Evolutionary conservation across 2,888 invertebrate species (phyloP).

Genomic region (Synanthedon tipuliformis): DNA sequence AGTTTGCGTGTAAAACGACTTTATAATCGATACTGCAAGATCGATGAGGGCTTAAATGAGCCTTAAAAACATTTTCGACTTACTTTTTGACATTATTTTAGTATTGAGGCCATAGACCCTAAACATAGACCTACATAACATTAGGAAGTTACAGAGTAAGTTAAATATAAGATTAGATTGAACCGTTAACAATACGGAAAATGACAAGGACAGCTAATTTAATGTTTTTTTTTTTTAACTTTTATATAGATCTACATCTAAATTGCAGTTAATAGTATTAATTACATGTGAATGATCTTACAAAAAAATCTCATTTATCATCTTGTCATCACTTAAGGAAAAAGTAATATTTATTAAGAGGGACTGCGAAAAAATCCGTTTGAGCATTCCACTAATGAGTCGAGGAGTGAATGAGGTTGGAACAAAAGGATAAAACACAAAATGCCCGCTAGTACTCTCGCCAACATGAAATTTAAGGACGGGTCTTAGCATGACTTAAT

Average conservation of each 20-base stretch:
- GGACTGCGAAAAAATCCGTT: constrained; percentile 30
- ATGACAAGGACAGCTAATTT: no score
- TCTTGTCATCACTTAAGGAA: constrained; percentile 1
- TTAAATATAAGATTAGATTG: no score
- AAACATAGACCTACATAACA: no score
- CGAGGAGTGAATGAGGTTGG: constrained; percentile 26
- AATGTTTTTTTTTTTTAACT: no score
- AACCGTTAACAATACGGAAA: no score
- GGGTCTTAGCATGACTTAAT: no score
- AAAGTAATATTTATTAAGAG: constrained; percentile 26
- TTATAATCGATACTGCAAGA: neutral
- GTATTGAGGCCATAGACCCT: no score
- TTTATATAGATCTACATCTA: no score
- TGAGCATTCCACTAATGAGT: constrained; percentile 41
- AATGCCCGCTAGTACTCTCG: neutral
- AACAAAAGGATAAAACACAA: constrained; percentile 5
- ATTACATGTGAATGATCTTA: neutral
- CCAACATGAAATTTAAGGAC: neutral
- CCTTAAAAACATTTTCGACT: no score
- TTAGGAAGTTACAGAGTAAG: no score
- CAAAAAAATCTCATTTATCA: neutral
- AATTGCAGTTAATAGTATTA: neutral
- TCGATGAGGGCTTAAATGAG: neutral
- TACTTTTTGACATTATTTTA: no score
- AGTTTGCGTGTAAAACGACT: neutral